Percentiles rank a stretch among this genome's conserved stretches.
These are phyloP conservation scores for Chauna torquata DNA, from an alignment of 2,113 vertebrate genomes.

Conservation along the genomic window DNA sequence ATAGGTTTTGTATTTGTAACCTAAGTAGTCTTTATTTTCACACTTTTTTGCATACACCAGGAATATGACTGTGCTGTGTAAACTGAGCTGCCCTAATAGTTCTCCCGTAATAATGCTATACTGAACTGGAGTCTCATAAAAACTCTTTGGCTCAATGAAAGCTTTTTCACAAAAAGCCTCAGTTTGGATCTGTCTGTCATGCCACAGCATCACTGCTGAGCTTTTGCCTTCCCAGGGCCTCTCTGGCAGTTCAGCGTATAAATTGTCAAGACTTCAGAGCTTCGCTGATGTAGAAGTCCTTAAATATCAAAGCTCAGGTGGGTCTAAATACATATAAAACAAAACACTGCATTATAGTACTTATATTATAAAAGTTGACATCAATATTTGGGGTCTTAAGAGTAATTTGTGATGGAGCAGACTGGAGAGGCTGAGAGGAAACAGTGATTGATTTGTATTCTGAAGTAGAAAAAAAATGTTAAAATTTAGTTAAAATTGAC, in stretches of 20 bases:
- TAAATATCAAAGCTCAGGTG: background rate
- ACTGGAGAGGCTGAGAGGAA: background rate
- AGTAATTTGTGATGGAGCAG: background rate
- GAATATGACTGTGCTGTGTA: background rate
- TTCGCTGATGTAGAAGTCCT: background rate
- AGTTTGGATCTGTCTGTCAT: background rate
- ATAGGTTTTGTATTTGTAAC: slow-evolving; percentile 25
- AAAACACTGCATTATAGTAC: background rate
- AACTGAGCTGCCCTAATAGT: background rate
- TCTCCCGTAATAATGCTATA: background rate
- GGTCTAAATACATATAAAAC: background rate
- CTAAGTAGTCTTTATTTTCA: slow-evolving; percentile 20
- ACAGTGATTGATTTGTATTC: background rate
- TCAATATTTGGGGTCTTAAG: background rate
- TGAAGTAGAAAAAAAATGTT: background rate
- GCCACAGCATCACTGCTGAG: accelerated
- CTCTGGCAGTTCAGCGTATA: background rate
- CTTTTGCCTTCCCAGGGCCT: background rate
- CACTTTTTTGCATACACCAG: background rate
- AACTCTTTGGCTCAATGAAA: background rate
- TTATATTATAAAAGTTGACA: background rate
- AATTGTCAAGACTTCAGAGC: background rate
- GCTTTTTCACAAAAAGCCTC: background rate
- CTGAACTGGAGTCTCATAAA: background rate
- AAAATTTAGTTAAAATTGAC: background rate